Evolutionary conservation across 1,140 invertebrate species (phyloP).

Genomic region (Parapsyche elsis): DNA sequence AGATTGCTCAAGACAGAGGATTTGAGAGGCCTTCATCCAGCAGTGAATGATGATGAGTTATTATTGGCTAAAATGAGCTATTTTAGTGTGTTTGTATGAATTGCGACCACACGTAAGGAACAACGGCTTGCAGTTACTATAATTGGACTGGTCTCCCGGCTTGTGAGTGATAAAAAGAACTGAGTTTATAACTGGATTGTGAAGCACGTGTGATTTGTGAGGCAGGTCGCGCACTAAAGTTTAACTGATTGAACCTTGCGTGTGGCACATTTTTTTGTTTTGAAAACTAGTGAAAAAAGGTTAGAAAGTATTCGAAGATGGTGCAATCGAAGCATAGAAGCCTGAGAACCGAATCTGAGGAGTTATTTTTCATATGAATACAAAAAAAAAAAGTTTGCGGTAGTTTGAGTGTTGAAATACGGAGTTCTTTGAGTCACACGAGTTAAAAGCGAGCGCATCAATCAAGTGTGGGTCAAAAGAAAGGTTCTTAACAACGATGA

Average conservation of each 20-base stretch:
- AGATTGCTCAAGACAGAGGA: too few relatives aligned
- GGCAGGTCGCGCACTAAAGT: not conserved
- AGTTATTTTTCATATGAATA: not conserved
- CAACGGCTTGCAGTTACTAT: not conserved
- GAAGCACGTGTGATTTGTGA: not conserved
- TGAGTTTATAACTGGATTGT: too few relatives aligned
- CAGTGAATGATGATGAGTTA: too few relatives aligned
- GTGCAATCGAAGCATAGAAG: too few relatives aligned
- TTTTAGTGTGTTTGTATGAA: too few relatives aligned
- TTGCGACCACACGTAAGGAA: too few relatives aligned
- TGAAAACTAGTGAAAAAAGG: too few relatives aligned
- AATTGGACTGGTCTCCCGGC: not conserved
- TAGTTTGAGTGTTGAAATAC: not conserved
- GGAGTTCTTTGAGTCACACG: not conserved
- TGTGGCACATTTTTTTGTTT: not conserved
- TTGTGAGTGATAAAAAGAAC: not conserved
- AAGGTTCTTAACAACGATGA: not conserved
- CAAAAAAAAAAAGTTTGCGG: not conserved
- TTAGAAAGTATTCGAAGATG: too few relatives aligned
- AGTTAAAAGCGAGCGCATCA: not conserved
- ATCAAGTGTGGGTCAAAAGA: constrained; percentile 12
- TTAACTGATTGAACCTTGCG: not conserved
- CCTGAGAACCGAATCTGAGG: too few relatives aligned
- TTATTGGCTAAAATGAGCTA: too few relatives aligned
- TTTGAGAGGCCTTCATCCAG: too few relatives aligned